Base-by-base conservation (phyloP, 2,888 invertebrate genomes). In the Trimorus sp. region DNA sequence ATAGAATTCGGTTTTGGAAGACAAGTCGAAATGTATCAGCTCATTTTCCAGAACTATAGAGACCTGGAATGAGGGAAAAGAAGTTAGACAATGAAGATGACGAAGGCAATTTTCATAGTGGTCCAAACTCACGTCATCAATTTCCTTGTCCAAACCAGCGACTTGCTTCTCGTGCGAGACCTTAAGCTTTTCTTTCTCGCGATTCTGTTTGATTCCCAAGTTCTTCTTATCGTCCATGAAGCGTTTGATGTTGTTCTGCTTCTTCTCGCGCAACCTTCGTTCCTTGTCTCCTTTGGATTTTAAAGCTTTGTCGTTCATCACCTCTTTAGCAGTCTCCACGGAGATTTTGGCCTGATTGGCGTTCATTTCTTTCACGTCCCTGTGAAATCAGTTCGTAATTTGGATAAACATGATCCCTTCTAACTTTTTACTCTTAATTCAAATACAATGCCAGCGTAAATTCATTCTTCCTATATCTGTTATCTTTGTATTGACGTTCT, bases 211-310 rank as follows among this genome's bases (percentile, higher is more conserved):
- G 85, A 94, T 93, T 16, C 92, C 93, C 12, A 92, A 91, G 40
- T 90, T 92, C 85, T 93, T 93, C 56, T 94, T 90, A 85, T 95
- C 94, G 53, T 95, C 94, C 85, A 94, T 93, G 86, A 95, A 95
- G 85, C 94, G 94, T 86, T 95, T 95, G 26, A 94, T 94, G 87
- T 95, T 95, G 85, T 94, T 94, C 79, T 94, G 93, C 85, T 94
- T 94, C 85, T 94, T 93, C 85, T 95, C 94, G 38, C 93, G 90
- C 14, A 94, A 92, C 56, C 94, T 90, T 84, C 94, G 93, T 81
- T 95, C 95, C 84, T 94, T 93, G 87, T 95, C 95, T 8, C 94
- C 94, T 86, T 95, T 95, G 78, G 94, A 94, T 86, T 94, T 94
- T 74, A 95, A 92, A 15, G 93, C 93, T 86, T 95, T 95, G 89